Base-by-base conservation (phyloP, 1,140 invertebrate species). In the Cyclargus thomasi region DNA sequence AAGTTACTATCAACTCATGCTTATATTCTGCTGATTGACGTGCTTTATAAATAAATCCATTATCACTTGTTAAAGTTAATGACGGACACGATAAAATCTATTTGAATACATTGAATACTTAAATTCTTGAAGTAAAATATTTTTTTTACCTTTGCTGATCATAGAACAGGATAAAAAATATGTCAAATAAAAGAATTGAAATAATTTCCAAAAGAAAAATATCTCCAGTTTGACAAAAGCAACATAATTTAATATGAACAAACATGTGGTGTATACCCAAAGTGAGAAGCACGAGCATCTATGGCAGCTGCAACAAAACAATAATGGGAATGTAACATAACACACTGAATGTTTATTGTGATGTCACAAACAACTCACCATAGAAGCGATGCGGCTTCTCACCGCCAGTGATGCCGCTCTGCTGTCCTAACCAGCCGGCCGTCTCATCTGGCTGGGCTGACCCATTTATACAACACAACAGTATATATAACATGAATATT, bases 401-500 rank as follows among this genome's bases (percentile, higher is more conserved):
- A 22, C 78, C 78, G 23, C 81, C 77, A 17, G 77, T 73, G 69
- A 83, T 72, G 55, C 82, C 81, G 75, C 82, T 89, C 65, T 83
- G 84, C 75, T 91, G 85, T 69, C 85, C 85, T 73, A 91, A 73
- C 89, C 90, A 90, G 74, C 80, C 83, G 64, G 86, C 86, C 18
- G 90, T 90, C 75, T 91, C 90, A 72, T 91, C 90, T 65, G 88
- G 86, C 83, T 91, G 88, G 73, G 86, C 89, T 88, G 86, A 86
- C 76, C 87, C 86, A 70, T 88, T 90, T 74, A 85, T 80, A 90
- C 86, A 90, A 90, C 86, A 90, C 76, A 90, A 90, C 77, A 88
- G 83, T 87, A 90, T 88, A 88, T 90, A 90, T 86, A 90, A 90
- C 88, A 90, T 90, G 82, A 89, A 89, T 82, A 89, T 89, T 80